Evolutionary conservation across 2,888 invertebrate species (phyloP).

Genomic region (Heterodera filipjevi): DNA sequence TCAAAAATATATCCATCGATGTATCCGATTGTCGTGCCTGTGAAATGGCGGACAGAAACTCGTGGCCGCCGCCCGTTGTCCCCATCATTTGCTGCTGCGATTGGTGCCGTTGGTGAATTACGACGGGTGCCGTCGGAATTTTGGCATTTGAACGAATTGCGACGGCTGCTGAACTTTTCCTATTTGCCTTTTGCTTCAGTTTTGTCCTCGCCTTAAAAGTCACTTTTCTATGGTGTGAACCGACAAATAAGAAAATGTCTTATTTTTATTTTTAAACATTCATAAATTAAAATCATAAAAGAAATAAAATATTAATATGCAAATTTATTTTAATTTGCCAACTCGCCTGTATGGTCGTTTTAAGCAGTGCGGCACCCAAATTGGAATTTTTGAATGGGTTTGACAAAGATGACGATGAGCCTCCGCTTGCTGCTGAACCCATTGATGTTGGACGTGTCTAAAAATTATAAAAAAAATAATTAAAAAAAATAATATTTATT

Average conservation of each 20-base stretch:
- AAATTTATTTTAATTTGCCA: not conserved
- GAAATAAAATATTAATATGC: no score
- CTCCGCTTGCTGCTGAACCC: conserved; percentile 1
- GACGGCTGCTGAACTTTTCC: not conserved
- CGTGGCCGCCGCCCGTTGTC: no score
- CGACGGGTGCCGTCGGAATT: not conserved
- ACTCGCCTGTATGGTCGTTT: conserved; percentile 15
- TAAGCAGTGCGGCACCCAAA: conserved; percentile 19
- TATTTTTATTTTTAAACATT: no score
- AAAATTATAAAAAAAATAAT: not conserved
- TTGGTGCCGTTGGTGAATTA: not conserved
- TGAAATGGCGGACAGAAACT: conserved; percentile 21
- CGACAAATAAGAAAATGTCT: no score
- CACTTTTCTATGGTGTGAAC: no score
- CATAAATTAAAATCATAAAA: no score
- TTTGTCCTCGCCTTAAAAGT: not conserved
- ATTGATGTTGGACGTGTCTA: not conserved
- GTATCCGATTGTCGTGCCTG: conserved; percentile 4
- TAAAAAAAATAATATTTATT: no score
- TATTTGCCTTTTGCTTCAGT: not conserved
- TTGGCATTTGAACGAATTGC: not conserved
- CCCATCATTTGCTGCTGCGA: not conserved
- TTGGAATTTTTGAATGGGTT: conserved; percentile 18
- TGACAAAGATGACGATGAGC: conserved; percentile 5
- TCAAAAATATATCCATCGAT: not conserved